Evolutionary conservation across 2,797 vertebrate species (phyloP), one percentile per base, ranked within the genome.

Genomic region (Urosaurus nigricauda): DNA sequence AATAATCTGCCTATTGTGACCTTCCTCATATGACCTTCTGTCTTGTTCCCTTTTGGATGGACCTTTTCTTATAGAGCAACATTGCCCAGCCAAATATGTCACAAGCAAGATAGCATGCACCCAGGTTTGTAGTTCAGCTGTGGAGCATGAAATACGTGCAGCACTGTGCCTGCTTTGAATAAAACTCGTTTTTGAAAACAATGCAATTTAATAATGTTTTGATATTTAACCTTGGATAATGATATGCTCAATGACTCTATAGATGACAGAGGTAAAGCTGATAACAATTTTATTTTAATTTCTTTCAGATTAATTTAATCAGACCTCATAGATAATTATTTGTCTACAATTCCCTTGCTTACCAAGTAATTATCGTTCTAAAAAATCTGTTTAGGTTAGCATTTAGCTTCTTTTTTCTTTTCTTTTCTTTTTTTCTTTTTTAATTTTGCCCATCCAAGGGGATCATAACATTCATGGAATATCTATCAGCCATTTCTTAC

Each of bases 381-480:
- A 85, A 88, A 96, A 97, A 97, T 96, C 96, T 97, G 95, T 97
- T 96, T 97, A 94, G 94, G 94, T 97, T 97, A 96, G 94, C 95
- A 95, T 95, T 97, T 97, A 96, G 92, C 19, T 70, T 29, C 93
- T 93, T 96, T 95, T 94, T 91, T 94, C 9, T 51, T 51, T 51
- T 2, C 43, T 43, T 43, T 43, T 5, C 43, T 43, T 43, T 43
- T 5, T 43, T 43, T 43, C 43, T 43, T 43, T 43, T 43, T 3
- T 3, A 43, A 43, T 43, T 43, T 51, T 51, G 47, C 47, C 90
- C 93, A 95, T 97, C 95, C 95, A 96, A 96, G 94, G 95, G 96
- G 94, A 96, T 97, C 95, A 89, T 96, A 96, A 97, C 94, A 96
- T 95, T 96, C 96, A 97, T 96, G 95, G 94, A 97, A 95, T 96